Percentiles rank a stretch among this genome's conserved stretches.
phyloP scores from a whole-genome alignment of 2,888 invertebrate genomes.

The Drosophila stalkeri region DNA sequence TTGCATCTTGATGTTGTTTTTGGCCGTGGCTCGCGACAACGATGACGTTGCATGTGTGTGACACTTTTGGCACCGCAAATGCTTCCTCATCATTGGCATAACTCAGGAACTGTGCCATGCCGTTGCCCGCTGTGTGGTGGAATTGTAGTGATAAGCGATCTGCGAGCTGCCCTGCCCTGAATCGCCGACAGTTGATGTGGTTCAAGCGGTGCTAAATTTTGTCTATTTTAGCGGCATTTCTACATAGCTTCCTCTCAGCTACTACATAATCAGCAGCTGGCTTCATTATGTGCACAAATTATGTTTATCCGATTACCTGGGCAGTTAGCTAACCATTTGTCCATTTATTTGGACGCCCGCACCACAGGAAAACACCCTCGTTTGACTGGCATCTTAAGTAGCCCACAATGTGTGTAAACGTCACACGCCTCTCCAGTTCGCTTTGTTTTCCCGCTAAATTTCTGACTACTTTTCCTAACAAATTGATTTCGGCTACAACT shows the following conservation, averaged over 20 bases:
- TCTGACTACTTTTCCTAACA: slow-evolving; percentile 61
- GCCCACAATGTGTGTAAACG: slow-evolving; percentile 73
- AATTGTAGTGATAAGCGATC: slow-evolving; percentile 70
- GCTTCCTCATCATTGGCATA: slow-evolving; percentile 78
- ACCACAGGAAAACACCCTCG: slow-evolving; percentile 57
- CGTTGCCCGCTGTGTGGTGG: slow-evolving; percentile 40
- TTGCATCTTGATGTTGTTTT: slow-evolving; percentile 54
- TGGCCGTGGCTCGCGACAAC: slow-evolving; percentile 68
- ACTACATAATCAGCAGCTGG: slow-evolving; percentile 36
- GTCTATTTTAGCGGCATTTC: slow-evolving; percentile 41
- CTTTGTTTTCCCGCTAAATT: slow-evolving; percentile 59
- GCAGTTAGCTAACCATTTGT: slow-evolving; percentile 53
- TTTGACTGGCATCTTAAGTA: slow-evolving; percentile 55
- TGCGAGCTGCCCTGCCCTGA: slow-evolving; percentile 36
- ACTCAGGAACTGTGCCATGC: slow-evolving; percentile 58
- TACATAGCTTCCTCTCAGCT: slow-evolving; percentile 38
- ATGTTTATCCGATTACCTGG: slow-evolving; percentile 80
- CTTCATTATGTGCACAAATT: slow-evolving; percentile 76
- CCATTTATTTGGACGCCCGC: slow-evolving; percentile 51
- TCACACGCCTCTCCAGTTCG: slow-evolving; percentile 80
- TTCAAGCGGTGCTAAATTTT: slow-evolving; percentile 49
- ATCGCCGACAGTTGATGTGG: slow-evolving; percentile 39
- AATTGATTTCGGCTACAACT: slow-evolving; percentile 70
- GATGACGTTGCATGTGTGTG: slow-evolving; percentile 76
- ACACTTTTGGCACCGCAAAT: slow-evolving; percentile 67